Evolutionary conservation across 2,888 invertebrate species (phyloP), one percentile per base, ranked within the genome.

Genomic region (Cylindroiulus punctatus): DNA sequence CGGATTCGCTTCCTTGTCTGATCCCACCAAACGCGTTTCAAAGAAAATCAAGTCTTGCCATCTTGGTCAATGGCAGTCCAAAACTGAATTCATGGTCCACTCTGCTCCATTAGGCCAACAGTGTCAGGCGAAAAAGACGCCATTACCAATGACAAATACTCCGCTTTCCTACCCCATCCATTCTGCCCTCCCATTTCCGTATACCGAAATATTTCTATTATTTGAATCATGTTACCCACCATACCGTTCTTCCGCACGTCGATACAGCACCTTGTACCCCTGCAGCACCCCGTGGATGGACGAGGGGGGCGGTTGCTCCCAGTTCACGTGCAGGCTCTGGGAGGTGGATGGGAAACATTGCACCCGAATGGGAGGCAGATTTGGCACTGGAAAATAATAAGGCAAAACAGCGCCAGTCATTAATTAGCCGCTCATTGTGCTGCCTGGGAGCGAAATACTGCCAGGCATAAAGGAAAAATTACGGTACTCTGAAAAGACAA

Each of bases 191-290:
- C 76, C 26, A 76, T 76, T 65, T 52, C 52, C 22, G 22, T 57
- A 40, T 40, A 22, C 57, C 57, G 22, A 44, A 44, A 44, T 19
- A 65, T 22, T 76, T 76, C 12, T 83, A 47, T 83, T 47, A 83
- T 83, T 44, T 42, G 44, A 83, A 83, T 83, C 84, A 83, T 83
- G 22, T 84, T 88, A 83, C 88, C 83, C 86, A 88, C 88, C 88
- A 52, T 87, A 84, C 81, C 85, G 76, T 86, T 86, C 36, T 57
- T 87, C 89, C 84, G 90, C 90, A 19, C 90, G 90, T 85, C 90
- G 90, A 91, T 95, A 95, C 65, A 95, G 92, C 86, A 96, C 92
- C 91, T 95, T 95, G 91, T 96, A 96, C 12, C 96, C 96, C 90
- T 91, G 91, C 47, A 92, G 90, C 44, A 92, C 90, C 2, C 92